Evolutionary conservation across 1,140 invertebrate species (phyloP).

Genomic region (Lineus longissimus): DNA sequence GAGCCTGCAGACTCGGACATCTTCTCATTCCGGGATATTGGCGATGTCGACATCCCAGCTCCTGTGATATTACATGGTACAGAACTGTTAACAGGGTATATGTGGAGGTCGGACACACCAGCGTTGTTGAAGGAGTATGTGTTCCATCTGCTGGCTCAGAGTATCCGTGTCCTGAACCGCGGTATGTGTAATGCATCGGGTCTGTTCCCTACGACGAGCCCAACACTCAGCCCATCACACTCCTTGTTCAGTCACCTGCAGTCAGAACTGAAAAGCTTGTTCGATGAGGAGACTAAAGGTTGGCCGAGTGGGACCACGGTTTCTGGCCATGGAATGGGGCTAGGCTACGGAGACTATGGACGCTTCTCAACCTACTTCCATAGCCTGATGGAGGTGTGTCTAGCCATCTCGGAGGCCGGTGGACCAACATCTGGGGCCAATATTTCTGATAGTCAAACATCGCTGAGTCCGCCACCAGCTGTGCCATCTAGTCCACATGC

Average conservation of each 20-base stretch:
- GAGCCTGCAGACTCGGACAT: neutral
- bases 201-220: slow-evolving; percentile 31
- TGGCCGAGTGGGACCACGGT: slow-evolving; percentile 27
- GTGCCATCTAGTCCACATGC: slow-evolving; percentile 24
- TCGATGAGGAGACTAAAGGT: slow-evolving; percentile 46
- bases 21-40: slow-evolving; percentile 38
- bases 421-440: slow-evolving; percentile 7
- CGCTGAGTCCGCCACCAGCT: neutral
- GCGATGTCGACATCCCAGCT: slow-evolving; percentile 42
- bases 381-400: slow-evolving; percentile 43
- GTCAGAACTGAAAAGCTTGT: slow-evolving; percentile 43
- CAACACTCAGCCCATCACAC: slow-evolving; percentile 34
- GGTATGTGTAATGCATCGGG: slow-evolving; percentile 24
- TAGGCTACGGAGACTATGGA: slow-evolving; percentile 41
- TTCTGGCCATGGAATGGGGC: slow-evolving; percentile 34
- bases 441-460: neutral
- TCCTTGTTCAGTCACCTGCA: slow-evolving; percentile 41
- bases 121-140: slow-evolving; percentile 49
- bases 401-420: slow-evolving; percentile 42
- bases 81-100: slow-evolving; percentile 42
- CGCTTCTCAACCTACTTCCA: slow-evolving; percentile 51
- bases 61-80: slow-evolving; percentile 41
- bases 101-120: slow-evolving; percentile 47
- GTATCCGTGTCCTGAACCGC: slow-evolving; percentile 39
- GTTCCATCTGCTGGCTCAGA: slow-evolving; percentile 49